These are phyloP conservation scores for Echinops telfairi DNA, from an alignment of 2,113 vertebrate genomes.

Conservation along the genomic window DNA sequence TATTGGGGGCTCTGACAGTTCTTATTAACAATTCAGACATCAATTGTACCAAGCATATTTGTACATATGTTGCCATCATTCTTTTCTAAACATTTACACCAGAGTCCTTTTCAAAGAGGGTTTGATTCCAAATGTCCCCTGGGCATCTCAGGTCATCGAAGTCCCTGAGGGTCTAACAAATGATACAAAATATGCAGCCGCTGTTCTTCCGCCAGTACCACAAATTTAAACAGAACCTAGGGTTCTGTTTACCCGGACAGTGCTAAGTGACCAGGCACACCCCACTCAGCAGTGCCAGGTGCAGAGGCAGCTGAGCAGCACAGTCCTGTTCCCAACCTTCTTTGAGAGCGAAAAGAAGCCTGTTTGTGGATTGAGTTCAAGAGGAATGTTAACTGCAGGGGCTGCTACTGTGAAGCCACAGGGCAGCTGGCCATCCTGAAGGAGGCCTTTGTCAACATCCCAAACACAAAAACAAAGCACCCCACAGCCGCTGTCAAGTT, in stretches of 20 bases:
- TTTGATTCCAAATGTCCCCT: slow-evolving; percentile 61
- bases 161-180: slow-evolving; percentile 55
- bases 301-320: background rate
- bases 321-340: background rate
- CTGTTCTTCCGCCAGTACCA: slow-evolving; percentile 11
- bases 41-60: no score
- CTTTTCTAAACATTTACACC: no score
- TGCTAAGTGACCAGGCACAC: background rate
- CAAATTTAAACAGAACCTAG: background rate
- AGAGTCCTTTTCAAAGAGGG: slow-evolving; percentile 15
- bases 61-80: no score
- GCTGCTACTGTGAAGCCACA: accelerated
- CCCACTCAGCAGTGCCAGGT: background rate
- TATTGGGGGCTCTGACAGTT: no score
- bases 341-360: background rate
- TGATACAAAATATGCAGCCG: background rate
- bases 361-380: background rate
- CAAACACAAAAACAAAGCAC: background rate
- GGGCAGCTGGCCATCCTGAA: background rate
- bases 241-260: background rate
- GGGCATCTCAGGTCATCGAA: background rate
- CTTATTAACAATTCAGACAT: no score
- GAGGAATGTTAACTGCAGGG: background rate
- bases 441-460: background rate
- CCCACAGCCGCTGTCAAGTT: background rate